Evolutionary conservation across 1,140 invertebrate species (phyloP), one percentile per base, ranked within the genome.

Genomic region (Brachionus plicatilis): DNA sequence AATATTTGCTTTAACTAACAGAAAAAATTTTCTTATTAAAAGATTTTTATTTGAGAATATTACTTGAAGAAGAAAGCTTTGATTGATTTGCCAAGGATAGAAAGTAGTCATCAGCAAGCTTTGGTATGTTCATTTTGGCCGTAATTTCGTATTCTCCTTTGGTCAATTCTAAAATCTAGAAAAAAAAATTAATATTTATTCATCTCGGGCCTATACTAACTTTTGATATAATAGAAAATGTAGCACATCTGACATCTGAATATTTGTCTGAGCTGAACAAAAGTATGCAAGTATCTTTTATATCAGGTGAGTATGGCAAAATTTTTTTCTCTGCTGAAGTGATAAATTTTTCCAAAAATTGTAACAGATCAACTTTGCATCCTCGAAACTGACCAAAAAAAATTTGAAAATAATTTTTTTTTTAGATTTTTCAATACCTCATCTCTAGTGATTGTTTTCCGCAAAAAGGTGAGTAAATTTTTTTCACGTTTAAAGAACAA

Each of bases 401-500:
- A 65, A 33, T 17, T 41, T 33, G 20, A 29, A 12, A 20, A 5
- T 66, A 56, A 33, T 8, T 29, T n/a, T 56, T 45, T 50, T 29
- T 43, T 60, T 17, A 43, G 1, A 27, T 12, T 17, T 17, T 20
- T 53, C 41, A 41, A 27, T 87, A 89, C 88, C 86, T 88, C 86
- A 85, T 88, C 87, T 65, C 85, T 85, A 12, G 60, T 85, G n/a
- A 86, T 85, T 50, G 86, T 83, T 84, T 87, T 87, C 45, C 85
- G 86, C 29, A 88, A 85, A 86, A 88, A 89, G 33, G 86, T 84
- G 0, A 87, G 41, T 8, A 88, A 53, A 60, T 88, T 88, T 85
- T 80, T 86, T 29, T 88, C 86, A 84, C 87, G 87, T 84, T 87
- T 86, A 87, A 89, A 89, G 37, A 89, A 84, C 7, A 86, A 53